These are phyloP conservation scores for Cosmorhoe ocellata DNA, from an alignment of 2,888 invertebrate genomes.

Conservation along the genomic window DNA sequence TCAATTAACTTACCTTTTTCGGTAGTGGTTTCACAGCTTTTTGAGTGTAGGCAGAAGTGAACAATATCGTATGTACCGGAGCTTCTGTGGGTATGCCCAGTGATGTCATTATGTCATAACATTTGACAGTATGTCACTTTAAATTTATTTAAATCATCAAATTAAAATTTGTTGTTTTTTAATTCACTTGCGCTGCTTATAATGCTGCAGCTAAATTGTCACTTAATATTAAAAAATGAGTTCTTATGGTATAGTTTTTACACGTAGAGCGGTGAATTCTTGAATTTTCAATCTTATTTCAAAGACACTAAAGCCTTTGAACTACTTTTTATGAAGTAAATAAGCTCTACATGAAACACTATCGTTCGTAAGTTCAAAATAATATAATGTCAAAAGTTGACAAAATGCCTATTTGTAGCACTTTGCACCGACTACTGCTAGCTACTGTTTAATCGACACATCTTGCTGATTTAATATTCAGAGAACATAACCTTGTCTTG, in stretches of 20 bases:
- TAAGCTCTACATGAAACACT: too few species aligned
- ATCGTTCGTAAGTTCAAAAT: constrained; percentile 4
- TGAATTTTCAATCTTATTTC: too few species aligned
- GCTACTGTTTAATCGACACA: constrained; percentile 44
- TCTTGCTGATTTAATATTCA: constrained; percentile 31
- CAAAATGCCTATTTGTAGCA: constrained; percentile 43
- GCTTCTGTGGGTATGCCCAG: constrained; percentile 76
- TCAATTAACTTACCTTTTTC: constrained; percentile 65
- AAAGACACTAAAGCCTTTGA: too few species aligned
- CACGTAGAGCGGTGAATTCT: too few species aligned
- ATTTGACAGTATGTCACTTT: constrained; percentile 2
- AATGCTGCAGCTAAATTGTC: too few species aligned
- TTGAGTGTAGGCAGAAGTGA: constrained; percentile 68
- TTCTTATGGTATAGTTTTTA: too few species aligned
- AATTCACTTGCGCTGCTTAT: too few species aligned
- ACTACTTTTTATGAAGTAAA: too few species aligned
- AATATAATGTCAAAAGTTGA: constrained; percentile 37
- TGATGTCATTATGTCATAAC: constrained; percentile 61
- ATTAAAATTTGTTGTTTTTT: too few species aligned
- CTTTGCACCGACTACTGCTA: constrained; percentile 42
- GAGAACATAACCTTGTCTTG: constrained; percentile 50
- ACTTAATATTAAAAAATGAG: too few species aligned
- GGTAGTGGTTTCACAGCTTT: constrained; percentile 53
- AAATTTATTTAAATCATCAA: neutral
- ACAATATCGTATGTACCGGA: constrained; percentile 70